phyloP scores from a whole-genome alignment of 2,888 invertebrate species.

The Diogma glabrata region DNA sequence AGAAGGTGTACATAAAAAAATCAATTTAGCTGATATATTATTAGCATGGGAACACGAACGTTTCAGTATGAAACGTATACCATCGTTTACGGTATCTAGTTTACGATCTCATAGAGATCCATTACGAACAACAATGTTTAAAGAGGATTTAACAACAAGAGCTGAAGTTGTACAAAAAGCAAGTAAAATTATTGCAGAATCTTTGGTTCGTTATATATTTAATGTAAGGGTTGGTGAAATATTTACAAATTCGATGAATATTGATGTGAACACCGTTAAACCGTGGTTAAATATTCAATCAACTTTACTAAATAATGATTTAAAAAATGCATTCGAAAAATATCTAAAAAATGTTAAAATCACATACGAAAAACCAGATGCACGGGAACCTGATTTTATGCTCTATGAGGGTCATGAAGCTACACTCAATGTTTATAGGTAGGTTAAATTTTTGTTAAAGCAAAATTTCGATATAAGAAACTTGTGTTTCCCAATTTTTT shows the following conservation, averaged over 20 bases:
- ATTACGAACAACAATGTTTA: constrained; percentile 31
- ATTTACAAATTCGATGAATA: constrained; percentile 65
- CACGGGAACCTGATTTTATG: constrained; percentile 84
- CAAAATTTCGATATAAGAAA: not conserved
- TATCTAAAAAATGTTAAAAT: constrained; percentile 68
- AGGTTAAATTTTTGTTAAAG: constrained; percentile 23
- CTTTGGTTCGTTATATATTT: constrained; percentile 71
- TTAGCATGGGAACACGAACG: constrained; percentile 96
- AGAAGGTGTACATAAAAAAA: constrained; percentile 84
- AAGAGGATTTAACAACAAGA: constrained; percentile 21
- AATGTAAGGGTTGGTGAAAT: constrained; percentile 54
- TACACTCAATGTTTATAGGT: constrained; percentile 79
- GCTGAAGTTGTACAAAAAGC: constrained; percentile 21
- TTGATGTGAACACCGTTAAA: constrained; percentile 42
- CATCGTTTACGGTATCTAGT: constrained; percentile 84
- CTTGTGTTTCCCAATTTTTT: too few species aligned
- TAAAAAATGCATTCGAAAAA: constrained; percentile 60
- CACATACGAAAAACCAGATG: constrained; percentile 58
- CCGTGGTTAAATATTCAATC: constrained; percentile 66
- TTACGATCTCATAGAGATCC: constrained; percentile 36
- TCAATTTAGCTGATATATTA: constrained; percentile 84
- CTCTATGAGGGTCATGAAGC: constrained; percentile 77
- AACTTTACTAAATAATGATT: constrained; percentile 52
- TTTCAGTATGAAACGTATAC: constrained; percentile 82
- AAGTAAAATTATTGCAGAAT: constrained; percentile 67